These are phyloP conservation scores for Caloenas nicobarica DNA, from an alignment of 2,113 vertebrate species.

Conservation along the genomic window DNA sequence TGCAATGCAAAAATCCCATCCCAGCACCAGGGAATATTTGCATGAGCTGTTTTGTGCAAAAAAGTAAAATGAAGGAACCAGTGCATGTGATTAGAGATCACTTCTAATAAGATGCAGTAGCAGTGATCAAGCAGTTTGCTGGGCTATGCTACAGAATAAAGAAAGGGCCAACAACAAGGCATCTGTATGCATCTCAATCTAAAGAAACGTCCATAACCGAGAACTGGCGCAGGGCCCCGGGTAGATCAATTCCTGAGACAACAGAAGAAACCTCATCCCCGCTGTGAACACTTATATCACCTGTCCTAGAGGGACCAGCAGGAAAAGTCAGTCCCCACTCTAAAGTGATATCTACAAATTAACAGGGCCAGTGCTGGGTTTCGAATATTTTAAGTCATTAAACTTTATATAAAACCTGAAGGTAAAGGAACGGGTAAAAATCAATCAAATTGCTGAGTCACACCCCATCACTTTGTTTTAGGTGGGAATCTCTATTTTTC, in stretches of 20 bases:
- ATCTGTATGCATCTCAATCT: background rate
- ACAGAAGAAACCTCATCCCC: background rate
- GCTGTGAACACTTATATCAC: rapidly evolving
- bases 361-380: background rate
- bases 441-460: background rate
- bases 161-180: background rate
- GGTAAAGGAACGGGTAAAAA: background rate
- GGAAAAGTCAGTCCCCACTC: background rate
- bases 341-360: background rate
- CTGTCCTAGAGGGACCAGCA: background rate
- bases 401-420: background rate
- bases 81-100: background rate
- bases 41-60: background rate
- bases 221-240: background rate
- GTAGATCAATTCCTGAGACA: background rate
- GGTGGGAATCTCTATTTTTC: background rate
- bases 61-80: background rate
- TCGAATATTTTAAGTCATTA: background rate
- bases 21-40: background rate
- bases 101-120: background rate
- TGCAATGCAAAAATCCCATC: background rate
- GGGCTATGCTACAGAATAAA: background rate
- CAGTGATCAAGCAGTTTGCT: background rate
- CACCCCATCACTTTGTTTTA: background rate
- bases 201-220: background rate